Evolutionary conservation across 2,113 vertebrate genomes (phyloP).

Genomic region (Furnarius figulus): DNA sequence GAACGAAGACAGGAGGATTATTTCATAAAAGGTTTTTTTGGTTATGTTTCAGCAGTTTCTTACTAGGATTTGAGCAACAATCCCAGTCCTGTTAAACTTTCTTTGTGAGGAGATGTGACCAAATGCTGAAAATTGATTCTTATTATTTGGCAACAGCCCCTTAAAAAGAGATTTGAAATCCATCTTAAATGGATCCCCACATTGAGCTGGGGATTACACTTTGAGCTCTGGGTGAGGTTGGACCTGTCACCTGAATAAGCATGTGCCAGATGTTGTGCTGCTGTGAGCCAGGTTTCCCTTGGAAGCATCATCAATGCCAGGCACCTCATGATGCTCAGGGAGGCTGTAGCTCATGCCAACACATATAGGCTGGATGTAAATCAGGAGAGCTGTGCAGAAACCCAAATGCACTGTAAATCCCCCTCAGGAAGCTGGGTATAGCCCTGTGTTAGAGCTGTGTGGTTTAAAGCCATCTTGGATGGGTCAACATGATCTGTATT

Average conservation of each 20-base stretch:
- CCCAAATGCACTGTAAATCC: background rate
- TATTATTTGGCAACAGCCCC: background rate
- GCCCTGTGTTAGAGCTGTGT: rapidly evolving
- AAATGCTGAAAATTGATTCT: background rate
- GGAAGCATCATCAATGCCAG: background rate
- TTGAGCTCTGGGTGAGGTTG: background rate
- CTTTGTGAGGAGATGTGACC: background rate
- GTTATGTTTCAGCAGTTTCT: background rate
- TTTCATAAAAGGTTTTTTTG: background rate
- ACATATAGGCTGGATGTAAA: background rate
- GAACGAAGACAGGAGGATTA: background rate
- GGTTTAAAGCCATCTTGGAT: background rate
- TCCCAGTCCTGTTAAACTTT: background rate
- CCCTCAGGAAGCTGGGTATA: background rate
- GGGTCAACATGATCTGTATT: background rate
- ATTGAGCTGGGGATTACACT: background rate
- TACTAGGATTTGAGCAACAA: background rate
- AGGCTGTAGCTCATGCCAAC: background rate
- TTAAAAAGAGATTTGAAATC: background rate
- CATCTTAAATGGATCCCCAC: background rate
- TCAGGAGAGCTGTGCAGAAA: background rate
- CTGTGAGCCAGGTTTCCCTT: background rate
- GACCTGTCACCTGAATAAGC: background rate
- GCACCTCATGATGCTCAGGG: background rate
- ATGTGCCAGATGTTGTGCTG: background rate